Evolutionary conservation across 30 jellyfish, hydroid and myxozoan genomes (phyloP).

Genomic region (Aurelia aurita): DNA sequence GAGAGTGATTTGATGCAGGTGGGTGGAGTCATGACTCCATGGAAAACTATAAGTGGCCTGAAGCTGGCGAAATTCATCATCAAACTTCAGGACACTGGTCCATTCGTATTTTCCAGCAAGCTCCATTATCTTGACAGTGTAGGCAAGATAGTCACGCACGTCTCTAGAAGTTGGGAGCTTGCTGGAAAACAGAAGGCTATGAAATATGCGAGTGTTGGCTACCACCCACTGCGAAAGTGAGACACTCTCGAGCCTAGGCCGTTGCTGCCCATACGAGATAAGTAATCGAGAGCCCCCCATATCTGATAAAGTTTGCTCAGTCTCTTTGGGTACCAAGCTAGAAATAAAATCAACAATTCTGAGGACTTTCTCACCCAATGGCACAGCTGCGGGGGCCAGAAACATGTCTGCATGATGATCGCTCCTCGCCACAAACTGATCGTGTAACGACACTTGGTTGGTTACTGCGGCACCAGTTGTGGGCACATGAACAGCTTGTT

Average conservation of each 20-base stretch:
- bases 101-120: no score
- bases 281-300: background rate
- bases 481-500: no score
- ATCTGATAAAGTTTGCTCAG: background rate
- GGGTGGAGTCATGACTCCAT: no score
- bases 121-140: no score
- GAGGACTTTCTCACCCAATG: background rate
- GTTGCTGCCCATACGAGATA: background rate
- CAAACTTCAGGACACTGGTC: no score
- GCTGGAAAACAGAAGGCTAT: no score
- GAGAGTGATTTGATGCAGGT: background rate
- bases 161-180: no score
- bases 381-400: background rate
- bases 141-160: no score
- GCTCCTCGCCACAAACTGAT: background rate
- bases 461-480: background rate
- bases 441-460: background rate
- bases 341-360: background rate
- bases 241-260: background rate
- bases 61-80: no score
- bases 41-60: no score
- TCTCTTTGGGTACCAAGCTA: background rate
- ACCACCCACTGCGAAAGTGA: background rate
- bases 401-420: background rate
- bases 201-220: no score